Base-by-base conservation (phyloP, 1,140 invertebrate species). In the Microplitis mediator region DNA sequence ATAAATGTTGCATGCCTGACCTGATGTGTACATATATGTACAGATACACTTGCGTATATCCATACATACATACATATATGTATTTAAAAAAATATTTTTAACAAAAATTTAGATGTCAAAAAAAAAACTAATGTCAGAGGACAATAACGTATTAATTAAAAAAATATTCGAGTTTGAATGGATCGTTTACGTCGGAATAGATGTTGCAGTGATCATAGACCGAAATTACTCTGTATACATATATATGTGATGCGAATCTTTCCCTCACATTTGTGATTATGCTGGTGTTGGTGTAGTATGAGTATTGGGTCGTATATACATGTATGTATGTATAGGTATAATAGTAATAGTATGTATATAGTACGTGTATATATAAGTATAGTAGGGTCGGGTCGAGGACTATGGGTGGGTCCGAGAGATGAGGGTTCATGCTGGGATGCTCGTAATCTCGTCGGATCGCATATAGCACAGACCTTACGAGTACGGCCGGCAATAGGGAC, bases 401-500 rank as follows among this genome's bases (percentile, higher is more conserved):
- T 35, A 8, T 54, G 31, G 9, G 58, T 13, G 31, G 39, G 74
- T 58, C 66, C 61, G 52, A 65, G 52, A 66, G 70, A 72, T 72
- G 70, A 72, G 67, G 70, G 66, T 65, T 66, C 61, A 60, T 72
- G 70, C 52, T 56, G 63, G 70, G 74, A 72, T 72, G 71, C 70
- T 75, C 74, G 74, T 75, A 75, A 75, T 75, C 74, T 75, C 70
- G 70, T 69, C 52, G 69, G 71, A 75, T 75, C 74, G 69, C 70
- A 72, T 72, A 72, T 68, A 72, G 70, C 66, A 63, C 66, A 69
- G 63, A 75, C 74, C 64, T 68, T 74, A 74, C 69, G 62, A 66
- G 68, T 67, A 72, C 71, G 14, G 34, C 39, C 35, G 50, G 54
- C 68, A 64, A 65, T 52, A 50, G 72, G 64, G 73, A 34, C 61